Conservation (phyloP, 2,888 invertebrate genomes). For the Rhagonycha lutea region DNA sequence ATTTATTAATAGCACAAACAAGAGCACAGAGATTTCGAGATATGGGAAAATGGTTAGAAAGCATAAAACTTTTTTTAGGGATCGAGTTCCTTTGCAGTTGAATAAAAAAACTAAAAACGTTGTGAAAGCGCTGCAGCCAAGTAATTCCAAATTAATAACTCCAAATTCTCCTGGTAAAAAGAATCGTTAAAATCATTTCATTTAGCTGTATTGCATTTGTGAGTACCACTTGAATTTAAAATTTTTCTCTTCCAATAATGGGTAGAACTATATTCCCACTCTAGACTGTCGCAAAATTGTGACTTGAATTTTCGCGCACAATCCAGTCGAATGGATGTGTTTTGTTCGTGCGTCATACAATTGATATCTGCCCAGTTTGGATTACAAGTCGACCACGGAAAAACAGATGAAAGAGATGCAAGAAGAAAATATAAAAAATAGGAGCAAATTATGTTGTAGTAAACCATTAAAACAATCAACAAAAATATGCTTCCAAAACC, state of each 20-base stretch:
- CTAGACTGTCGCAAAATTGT: neutral
- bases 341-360: slow-evolving; percentile 5
- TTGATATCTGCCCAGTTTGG: slow-evolving; percentile 7
- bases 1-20: slow-evolving; percentile 8
- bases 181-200: neutral
- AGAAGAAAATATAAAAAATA: slow-evolving; percentile 4
- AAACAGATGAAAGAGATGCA: neutral
- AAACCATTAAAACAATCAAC: neutral
- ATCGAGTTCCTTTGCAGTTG: slow-evolving; percentile 13
- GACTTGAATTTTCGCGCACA: neutral
- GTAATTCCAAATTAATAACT: neutral
- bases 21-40: neutral
- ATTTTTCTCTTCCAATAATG: slow-evolving; percentile 8
- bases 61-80: neutral
- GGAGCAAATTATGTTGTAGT: slow-evolving; percentile 9
- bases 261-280: slow-evolving; percentile 8
- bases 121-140: neutral
- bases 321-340: neutral
- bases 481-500: neutral
- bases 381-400: slow-evolving; percentile 10
- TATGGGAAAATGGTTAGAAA: slow-evolving; percentile 10
- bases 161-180: neutral
- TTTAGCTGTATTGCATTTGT: no score
- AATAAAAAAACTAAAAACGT: slow-evolving; percentile 5
- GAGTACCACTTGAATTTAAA: neutral